These are phyloP conservation scores for Remorina albescens DNA, from an alignment of 2,797 vertebrate genomes.

Conservation along the genomic window DNA sequence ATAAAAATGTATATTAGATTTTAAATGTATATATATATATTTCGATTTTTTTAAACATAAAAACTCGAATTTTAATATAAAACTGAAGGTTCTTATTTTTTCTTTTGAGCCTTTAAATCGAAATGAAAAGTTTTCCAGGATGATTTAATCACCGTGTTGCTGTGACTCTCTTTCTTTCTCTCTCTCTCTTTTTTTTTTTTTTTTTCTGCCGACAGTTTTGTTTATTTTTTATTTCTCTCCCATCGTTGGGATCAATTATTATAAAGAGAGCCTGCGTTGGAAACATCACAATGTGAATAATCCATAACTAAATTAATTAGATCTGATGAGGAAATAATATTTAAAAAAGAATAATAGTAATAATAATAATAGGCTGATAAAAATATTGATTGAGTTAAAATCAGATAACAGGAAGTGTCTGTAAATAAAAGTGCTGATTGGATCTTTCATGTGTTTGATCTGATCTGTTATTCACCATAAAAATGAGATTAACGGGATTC, in stretches of 20 bases:
- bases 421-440: slow-evolving; percentile 27
- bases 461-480: slow-evolving; percentile 35
- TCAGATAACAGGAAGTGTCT: background rate
- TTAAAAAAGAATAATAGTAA: slow-evolving; percentile 12
- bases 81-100: background rate
- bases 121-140: background rate
- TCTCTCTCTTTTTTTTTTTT: slow-evolving; percentile 15
- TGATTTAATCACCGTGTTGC: background rate
- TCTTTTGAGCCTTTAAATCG: fast-evolving
- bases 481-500: slow-evolving; percentile 4
- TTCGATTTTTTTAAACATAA: background rate
- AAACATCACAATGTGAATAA: slow-evolving; percentile 67
- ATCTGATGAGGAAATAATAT: slow-evolving; percentile 16
- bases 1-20: background rate
- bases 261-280: slow-evolving; percentile 53
- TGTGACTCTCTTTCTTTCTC: slow-evolving; percentile 24
- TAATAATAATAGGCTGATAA: slow-evolving; percentile 28
- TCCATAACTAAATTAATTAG: slow-evolving; percentile 71
- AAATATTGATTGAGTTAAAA: slow-evolving; percentile 9
- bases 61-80: background rate
- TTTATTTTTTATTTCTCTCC: slow-evolving; percentile 55
- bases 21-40: background rate
- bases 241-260: slow-evolving; percentile 79
- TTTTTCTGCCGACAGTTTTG: slow-evolving; percentile 34
- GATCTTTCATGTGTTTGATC: background rate